Base-by-base conservation (phyloP, 2,797 vertebrate genomes). In the Sebastes vulpes region DNA sequence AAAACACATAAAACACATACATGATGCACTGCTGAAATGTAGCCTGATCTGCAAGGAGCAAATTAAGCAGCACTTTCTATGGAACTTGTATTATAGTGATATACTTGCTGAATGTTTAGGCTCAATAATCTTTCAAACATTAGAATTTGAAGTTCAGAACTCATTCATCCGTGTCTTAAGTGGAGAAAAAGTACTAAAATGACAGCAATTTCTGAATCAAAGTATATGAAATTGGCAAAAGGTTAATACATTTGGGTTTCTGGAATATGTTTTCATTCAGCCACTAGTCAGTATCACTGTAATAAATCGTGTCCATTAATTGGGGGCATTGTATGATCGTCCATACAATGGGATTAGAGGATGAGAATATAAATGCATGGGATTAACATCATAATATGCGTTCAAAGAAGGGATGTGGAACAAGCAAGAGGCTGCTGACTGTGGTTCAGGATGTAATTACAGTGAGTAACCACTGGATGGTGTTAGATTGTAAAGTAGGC, bases 241-340 rank as follows among this genome's bases (percentile, higher is more conserved):
- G 8, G 16, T n/a, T 48, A 48, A 48, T n/a, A 18, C 8, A 38
- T n/a, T 12, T 60, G 5, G 14, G 20, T 72, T 68, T 67, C 5
- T 66, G 8, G 21, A 66, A 28, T 42, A n/a, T 25, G 6, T 72
- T 65, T 69, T 54, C 3, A 64, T 38, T 31, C 6, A 20, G 21
- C 18, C 0, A 52, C 8, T 6, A 53, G 12, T 67, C 52, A 28
- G 18, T 58, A 25, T 83, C 78, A 82, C 61, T 77, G 57, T 83
- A 84, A 79, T 61, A 85, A 20, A 53, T 6, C 7, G 42, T 64
- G 71, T 59, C 58, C 42, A 81, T 76, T 74, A 66, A 68, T 60
- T 58, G 5, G 4, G 4, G 12, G 12, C 21, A 26, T 75, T 35
- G 28, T 38, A 67, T 72, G 54, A 59, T 4, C 18, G 16, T 50